Percentiles rank a stretch among this genome's conserved stretches.
These are phyloP conservation scores for Drosophila incognita DNA, from an alignment of 2,888 invertebrate genomes.

Conservation along the genomic window DNA sequence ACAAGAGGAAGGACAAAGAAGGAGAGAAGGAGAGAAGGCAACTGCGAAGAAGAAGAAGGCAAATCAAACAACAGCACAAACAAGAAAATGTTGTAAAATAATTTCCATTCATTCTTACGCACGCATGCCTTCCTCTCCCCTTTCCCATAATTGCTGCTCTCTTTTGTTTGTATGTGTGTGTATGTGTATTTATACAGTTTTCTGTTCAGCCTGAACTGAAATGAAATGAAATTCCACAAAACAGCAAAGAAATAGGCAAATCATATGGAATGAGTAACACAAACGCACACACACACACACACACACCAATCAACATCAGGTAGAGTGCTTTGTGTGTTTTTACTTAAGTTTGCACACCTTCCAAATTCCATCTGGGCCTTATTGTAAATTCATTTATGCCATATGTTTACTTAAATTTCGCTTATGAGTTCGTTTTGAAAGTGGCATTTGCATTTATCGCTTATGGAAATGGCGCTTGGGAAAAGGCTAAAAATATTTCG, in stretches of 20 bases:
- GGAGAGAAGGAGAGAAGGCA: conserved; percentile 8
- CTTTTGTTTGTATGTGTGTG: conserved; percentile 14
- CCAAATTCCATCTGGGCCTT: not conserved
- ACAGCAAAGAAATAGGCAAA: conserved; percentile 19
- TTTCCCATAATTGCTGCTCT: not conserved
- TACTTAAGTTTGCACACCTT: conserved; percentile 22
- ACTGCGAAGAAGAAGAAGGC: conserved; percentile 34
- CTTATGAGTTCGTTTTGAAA: conserved; percentile 33
- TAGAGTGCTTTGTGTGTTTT: conserved; percentile 18
- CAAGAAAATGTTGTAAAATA: conserved; percentile 78
- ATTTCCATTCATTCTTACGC: conserved; percentile 76
- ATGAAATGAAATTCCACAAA: conserved; percentile 29
- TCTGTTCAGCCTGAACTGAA: conserved; percentile 42
- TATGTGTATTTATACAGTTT: conserved; percentile 21
- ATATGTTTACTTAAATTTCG: conserved; percentile 28
- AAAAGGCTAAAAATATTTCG: not conserved
- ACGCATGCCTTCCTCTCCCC: conserved; percentile 51
- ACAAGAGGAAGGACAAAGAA: conserved; percentile 8
- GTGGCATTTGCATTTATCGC: conserved; percentile 34
- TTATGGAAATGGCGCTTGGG: conserved; percentile 2
- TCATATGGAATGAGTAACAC: conserved; percentile 14
- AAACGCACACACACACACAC: too few relatives aligned
- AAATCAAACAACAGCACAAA: conserved; percentile 65
- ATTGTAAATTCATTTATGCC: conserved; percentile 57
- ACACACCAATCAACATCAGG: conserved; percentile 26